Conservation (phyloP, 2,888 invertebrate species). For the Zele albiditarsus region DNA sequence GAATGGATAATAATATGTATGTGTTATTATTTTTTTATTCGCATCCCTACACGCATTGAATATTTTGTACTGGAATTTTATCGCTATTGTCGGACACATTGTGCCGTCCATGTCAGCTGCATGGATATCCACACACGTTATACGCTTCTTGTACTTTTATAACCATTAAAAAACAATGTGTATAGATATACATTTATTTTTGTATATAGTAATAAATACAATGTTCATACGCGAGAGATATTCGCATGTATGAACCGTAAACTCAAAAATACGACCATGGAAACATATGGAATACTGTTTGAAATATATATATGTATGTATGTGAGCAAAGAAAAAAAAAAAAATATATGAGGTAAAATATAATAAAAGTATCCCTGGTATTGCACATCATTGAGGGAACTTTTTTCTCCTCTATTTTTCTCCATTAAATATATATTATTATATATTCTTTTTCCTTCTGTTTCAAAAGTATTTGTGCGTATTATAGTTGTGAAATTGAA, state of each 20-base stretch:
- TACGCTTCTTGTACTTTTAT: neutral
- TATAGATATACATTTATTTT: neutral
- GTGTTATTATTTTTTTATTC: conserved; percentile 1
- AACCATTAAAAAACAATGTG: neutral
- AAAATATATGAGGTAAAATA: neutral
- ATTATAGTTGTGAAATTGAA: neutral
- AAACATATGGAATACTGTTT: neutral
- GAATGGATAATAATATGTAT: neutral
- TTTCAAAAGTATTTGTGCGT: neutral
- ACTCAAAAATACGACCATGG: conserved; percentile 16
- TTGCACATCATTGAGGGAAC: neutral
- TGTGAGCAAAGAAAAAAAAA: neutral
- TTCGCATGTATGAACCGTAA: conserved; percentile 26
- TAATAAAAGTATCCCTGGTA: neutral
- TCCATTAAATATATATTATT: neutral
- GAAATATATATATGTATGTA: neutral
- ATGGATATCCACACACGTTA: neutral
- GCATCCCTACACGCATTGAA: conserved; percentile 1
- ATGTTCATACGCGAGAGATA: conserved; percentile 6
- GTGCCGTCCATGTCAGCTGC: neutral
- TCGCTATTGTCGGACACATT: conserved; percentile 8
- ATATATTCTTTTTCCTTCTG: neutral
- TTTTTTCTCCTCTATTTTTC: neutral
- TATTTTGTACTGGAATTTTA: conserved; percentile 3
- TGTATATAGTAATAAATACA: neutral